phyloP scores from a whole-genome alignment of 2,113 vertebrate genomes.

The Chaenogobius annularis region DNA sequence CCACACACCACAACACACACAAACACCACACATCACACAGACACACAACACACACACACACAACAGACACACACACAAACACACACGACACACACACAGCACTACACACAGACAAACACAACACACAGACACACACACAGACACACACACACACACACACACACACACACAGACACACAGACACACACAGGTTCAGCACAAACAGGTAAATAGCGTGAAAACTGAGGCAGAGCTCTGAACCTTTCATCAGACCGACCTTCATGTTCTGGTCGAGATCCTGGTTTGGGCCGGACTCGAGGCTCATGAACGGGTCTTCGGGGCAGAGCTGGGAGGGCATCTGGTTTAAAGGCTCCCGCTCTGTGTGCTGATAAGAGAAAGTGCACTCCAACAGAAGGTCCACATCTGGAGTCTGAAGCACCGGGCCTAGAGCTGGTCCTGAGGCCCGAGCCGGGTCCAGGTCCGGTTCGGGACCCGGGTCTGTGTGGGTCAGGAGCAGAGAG shows the following conservation, averaged over 20 bases:
- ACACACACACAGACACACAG: too few relatives aligned
- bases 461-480: too few relatives aligned
- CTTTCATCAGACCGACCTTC: neutral
- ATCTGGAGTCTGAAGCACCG: slow-evolving; percentile 53
- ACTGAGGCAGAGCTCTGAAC: too few relatives aligned
- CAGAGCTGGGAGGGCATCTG: neutral
- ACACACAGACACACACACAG: too few relatives aligned
- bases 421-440: neutral
- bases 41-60: neutral
- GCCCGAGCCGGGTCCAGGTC: neutral
- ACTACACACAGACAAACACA: too few relatives aligned
- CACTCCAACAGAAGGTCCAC: slow-evolving; percentile 78
- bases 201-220: too few relatives aligned
- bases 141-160: too few relatives aligned
- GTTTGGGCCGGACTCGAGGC: slow-evolving; percentile 45
- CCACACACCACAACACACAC: neutral
- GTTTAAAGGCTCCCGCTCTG: neutral
- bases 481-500: neutral
- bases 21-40: slow-evolving; percentile 10
- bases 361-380: slow-evolving; percentile 75
- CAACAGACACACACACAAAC: neutral
- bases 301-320: slow-evolving; percentile 45
- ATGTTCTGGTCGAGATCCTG: slow-evolving; percentile 6
- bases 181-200: too few relatives aligned
- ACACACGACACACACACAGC: too few relatives aligned